Evolutionary conservation across 2,113 vertebrate genomes (phyloP), one percentile per base, ranked within the genome.

Genomic region (Irena cyanogastra): DNA sequence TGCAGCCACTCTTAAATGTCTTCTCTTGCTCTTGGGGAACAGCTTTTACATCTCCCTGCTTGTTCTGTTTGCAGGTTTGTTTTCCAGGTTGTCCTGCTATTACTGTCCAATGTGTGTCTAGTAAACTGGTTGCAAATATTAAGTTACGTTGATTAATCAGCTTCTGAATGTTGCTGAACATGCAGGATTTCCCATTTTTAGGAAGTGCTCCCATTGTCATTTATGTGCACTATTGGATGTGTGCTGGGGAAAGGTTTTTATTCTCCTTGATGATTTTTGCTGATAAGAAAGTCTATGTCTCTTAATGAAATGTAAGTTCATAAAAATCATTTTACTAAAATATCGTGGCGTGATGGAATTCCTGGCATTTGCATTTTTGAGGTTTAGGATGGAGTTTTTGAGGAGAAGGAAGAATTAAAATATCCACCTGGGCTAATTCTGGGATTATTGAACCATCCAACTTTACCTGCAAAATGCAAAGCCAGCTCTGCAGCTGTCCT

Each of bases 401-500:
- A 45, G 33, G 49, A 90, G 41, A 71, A 57, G 61, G 56, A 81
- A 52, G 37, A 91, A 50, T 71, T 69, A 16, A 79, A 84, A 85
- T 71, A 52, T n/a, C 81, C 65, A 79, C 52, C 50, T 80, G 63
- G 59, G 90, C 45, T 95, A 69, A 93, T 93, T 94, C 45, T 2
- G 16, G 53, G 75, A 2, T 80, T 93, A 77, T 69, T 65, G 63
- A 92, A 83, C 37, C 71, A 54, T 92, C 86, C 76, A 56, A 5
- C 42, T 93, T 81, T 52, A 63, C 54, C 54, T 65, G 75, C 79
- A 86, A 44, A 92, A 47, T 74, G 6, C 24, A 83, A 83, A 85
- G 68, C 42, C 72, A 96, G 60, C 68, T 92, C 17, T 92, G 89
- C 80, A 92, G 77, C 89, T 78, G 80, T 68, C 77, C 83, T 84